phyloP scores from a whole-genome alignment of 2,888 invertebrate genomes.

The Coelinius sp. region DNA sequence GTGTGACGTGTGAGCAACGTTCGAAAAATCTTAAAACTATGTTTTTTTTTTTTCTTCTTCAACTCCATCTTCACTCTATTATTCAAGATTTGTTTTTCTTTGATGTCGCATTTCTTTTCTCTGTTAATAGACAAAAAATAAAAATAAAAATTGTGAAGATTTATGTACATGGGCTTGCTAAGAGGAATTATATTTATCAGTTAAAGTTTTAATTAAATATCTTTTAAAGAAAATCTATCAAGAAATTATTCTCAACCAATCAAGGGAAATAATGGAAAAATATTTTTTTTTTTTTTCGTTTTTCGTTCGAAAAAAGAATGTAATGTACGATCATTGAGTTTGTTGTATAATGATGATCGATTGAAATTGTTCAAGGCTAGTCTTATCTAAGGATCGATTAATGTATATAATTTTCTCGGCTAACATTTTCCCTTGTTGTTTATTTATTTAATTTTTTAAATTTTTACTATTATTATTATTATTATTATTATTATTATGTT shows the following conservation, averaged over 20 bases:
- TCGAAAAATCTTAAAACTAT: conserved; percentile 34
- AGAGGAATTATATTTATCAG: neutral
- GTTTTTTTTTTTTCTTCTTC: too few relatives aligned
- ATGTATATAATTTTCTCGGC: conserved; percentile 26
- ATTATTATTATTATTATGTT: conserved; percentile 30
- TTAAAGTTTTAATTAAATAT: neutral
- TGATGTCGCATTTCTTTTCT: conserved; percentile 7
- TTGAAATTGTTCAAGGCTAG: conserved; percentile 23
- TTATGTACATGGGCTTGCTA: conserved; percentile 6
- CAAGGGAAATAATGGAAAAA: neutral
- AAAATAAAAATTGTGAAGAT: conserved; percentile 6
- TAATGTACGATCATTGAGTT: neutral
- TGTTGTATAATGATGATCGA: neutral
- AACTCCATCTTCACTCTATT: neutral
- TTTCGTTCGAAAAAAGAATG: neutral
- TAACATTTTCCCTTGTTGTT: conserved; percentile 29
- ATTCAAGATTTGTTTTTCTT: conserved; percentile 11
- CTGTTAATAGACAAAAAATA: conserved; percentile 14
- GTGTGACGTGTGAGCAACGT: conserved; percentile 41
- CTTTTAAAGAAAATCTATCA: neutral
- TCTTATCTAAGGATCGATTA: conserved; percentile 37
- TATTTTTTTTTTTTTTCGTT: neutral
- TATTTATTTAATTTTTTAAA: too few relatives aligned
- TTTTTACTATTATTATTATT: too few relatives aligned
- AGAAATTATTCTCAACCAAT: neutral